Base-by-base conservation (phyloP, 2,888 invertebrate genomes). In the Chymomyza procnemis region DNA sequence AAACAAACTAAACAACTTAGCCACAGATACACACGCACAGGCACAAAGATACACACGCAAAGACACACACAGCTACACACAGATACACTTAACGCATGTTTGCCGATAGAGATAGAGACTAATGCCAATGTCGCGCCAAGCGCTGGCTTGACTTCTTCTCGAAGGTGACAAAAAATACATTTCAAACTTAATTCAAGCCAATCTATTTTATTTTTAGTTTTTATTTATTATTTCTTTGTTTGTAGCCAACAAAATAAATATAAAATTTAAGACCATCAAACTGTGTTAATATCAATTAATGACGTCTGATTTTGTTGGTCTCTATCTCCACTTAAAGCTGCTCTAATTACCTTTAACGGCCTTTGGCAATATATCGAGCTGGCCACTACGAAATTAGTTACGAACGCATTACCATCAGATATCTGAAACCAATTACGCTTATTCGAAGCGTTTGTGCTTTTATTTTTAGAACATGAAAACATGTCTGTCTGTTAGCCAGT, bases 111-210 rank as follows among this genome's bases (percentile, higher is more conserved):
- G 79, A 41, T 79, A 70, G 79, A 79, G 79, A 79, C 81, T 79
- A 80, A 78, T 78, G 73, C 78, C 73, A 75, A 69, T 74, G 74
- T 66, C 77, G 69, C 41, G 64, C 41, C 52, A 54, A 34, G 30
- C 6, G 34, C 52, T 61, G 48, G 30, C 52, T 19, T 41, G 34
- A 41, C 34, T 41, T 41, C 68, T 83, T 82, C 83, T 82, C 79
- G 82, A 82, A 82, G 82, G 80, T 82, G 85, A 84, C 82, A 85
- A 76, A n/a, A 74, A 63, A 59, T n/a, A n/a, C 72, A 41, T 14
- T 18, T 58, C 22, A 21, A 41, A 58, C 58, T 19, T n/a, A 18
- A 58, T 30, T 16, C 22, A 73, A 68, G 74, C 48, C 71, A 76
- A 75, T 71, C 66, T 68, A 57, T 72, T 66, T 50, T 61, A 59